Percentiles rank a stretch among this genome's conserved stretches.
These are phyloP conservation scores for Clostera curtula DNA, from an alignment of 2,888 invertebrate species.

Conservation along the genomic window DNA sequence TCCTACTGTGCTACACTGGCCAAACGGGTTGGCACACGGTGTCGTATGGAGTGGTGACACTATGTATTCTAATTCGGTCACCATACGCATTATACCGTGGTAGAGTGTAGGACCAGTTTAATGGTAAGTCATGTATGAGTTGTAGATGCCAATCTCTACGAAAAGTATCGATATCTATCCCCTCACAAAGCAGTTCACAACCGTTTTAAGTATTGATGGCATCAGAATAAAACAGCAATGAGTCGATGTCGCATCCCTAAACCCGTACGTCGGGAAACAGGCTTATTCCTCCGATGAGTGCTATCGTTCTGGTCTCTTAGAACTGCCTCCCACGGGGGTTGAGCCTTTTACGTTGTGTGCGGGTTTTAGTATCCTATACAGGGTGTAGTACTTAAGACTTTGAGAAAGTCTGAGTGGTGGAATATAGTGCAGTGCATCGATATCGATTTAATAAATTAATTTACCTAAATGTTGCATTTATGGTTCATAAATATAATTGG, in stretches of 20 bases:
- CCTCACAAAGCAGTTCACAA: conserved; percentile 52
- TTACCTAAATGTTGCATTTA: too few relatives aligned
- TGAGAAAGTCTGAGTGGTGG: too few relatives aligned
- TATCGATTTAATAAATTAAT: too few relatives aligned
- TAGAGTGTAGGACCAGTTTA: conserved; percentile 1
- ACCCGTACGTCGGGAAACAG: conserved; percentile 69
- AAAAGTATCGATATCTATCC: conserved; percentile 23
- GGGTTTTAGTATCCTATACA: too few relatives aligned
- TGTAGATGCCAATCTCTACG: neutral
- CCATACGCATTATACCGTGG: too few relatives aligned
- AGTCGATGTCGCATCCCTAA: conserved; percentile 68
- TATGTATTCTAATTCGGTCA: too few relatives aligned
- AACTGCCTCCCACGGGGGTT: conserved; percentile 56
- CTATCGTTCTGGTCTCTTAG: conserved; percentile 62
- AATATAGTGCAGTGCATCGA: too few relatives aligned
- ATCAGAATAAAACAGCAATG: conserved; percentile 71
- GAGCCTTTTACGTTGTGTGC: conserved; percentile 64
- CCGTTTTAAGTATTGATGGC: conserved; percentile 72
- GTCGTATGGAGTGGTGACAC: too few relatives aligned
- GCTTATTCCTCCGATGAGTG: conserved; percentile 72
- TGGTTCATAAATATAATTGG: too few relatives aligned
- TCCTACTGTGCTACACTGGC: too few relatives aligned
- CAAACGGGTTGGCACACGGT: too few relatives aligned
- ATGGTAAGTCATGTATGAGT: conserved; percentile 16
- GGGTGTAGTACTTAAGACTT: too few relatives aligned